phyloP scores from a whole-genome alignment of 2,888 invertebrate species.

The Rhagium mordax region DNA sequence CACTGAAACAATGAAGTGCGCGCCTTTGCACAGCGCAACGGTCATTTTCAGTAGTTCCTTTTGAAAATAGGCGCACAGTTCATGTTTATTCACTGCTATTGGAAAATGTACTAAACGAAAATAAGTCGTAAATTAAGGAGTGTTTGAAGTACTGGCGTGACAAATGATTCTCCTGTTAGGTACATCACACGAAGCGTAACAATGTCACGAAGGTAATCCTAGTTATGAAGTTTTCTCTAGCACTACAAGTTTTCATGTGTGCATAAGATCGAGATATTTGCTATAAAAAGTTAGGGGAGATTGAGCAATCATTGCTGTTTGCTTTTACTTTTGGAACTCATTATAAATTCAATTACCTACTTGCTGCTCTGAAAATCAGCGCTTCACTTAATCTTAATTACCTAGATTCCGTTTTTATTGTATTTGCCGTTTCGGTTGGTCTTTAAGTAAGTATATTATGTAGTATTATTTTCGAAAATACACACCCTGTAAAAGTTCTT shows the following conservation, averaged over 20 bases:
- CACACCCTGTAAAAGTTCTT: too few relatives aligned
- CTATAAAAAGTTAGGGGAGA: neutral
- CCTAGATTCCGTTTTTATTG: neutral
- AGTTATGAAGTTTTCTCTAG: neutral
- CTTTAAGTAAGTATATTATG: too few relatives aligned
- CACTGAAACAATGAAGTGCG: constrained; percentile 17
- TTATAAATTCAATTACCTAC: neutral
- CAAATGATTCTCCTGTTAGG: constrained; percentile 67
- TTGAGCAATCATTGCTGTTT: neutral
- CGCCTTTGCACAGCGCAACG: constrained; percentile 1
- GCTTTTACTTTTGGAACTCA: neutral
- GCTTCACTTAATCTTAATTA: neutral
- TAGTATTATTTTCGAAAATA: too few relatives aligned
- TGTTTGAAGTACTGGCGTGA: constrained; percentile 66
- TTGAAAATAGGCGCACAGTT: constrained; percentile 22
- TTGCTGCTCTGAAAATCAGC: neutral
- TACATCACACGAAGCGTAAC: constrained; percentile 63
- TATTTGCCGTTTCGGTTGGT: too few relatives aligned
- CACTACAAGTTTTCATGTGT: neutral
- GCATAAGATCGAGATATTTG: neutral
- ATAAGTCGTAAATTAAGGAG: constrained; percentile 60
- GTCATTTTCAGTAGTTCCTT: constrained; percentile 33
- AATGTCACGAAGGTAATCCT: constrained; percentile 38
- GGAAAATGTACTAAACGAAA: constrained; percentile 45
- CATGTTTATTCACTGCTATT: constrained; percentile 42